These are phyloP conservation scores for Xyliphius kryptos DNA, from an alignment of 2,113 vertebrate genomes.

Conservation along the genomic window DNA sequence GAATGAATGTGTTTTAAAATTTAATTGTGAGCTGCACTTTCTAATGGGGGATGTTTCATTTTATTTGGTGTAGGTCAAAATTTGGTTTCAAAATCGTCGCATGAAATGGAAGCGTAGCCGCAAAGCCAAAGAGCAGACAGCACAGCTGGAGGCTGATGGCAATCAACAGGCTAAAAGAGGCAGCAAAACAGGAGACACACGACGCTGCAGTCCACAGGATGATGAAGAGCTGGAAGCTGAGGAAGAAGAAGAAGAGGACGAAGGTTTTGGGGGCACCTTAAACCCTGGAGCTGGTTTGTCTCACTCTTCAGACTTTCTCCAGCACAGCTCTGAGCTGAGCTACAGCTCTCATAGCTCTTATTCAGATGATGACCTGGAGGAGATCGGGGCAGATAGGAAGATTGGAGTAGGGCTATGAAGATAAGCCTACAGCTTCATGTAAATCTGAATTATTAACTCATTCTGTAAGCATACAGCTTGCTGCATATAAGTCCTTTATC, in stretches of 20 bases:
- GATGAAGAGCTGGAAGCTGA: conserved; percentile 48
- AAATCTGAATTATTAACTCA: conserved; percentile 7
- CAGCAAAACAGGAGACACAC: conserved; percentile 44
- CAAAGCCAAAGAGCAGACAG: conserved; percentile 66
- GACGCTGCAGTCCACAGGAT: conserved; percentile 47
- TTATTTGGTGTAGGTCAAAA: conserved; percentile 63
- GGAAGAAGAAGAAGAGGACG: conserved; percentile 43
- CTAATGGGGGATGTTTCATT: too few relatives aligned
- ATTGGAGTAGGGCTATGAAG: conserved; percentile 57
- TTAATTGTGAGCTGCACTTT: too few relatives aligned
- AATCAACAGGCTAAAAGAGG: conserved; percentile 29
- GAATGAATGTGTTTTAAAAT: too few relatives aligned
- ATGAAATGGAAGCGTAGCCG: conserved; percentile 79
- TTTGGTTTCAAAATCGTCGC: conserved; percentile 78
- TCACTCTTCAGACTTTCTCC: conserved; percentile 49
- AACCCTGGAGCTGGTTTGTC: conserved; percentile 36
- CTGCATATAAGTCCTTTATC: conserved; percentile 18
- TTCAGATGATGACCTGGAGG: conserved; percentile 60
- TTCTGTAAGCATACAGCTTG: conserved; percentile 22
- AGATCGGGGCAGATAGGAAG: conserved; percentile 54
- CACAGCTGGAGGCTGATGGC: conserved; percentile 40
- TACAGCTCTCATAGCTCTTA: conserved; percentile 61
- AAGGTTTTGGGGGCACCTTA: conserved; percentile 34
- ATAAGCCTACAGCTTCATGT: neutral
- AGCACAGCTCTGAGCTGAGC: conserved; percentile 45